Conservation (phyloP, 1,140 invertebrate species). For the Lucilia sericata region DNA sequence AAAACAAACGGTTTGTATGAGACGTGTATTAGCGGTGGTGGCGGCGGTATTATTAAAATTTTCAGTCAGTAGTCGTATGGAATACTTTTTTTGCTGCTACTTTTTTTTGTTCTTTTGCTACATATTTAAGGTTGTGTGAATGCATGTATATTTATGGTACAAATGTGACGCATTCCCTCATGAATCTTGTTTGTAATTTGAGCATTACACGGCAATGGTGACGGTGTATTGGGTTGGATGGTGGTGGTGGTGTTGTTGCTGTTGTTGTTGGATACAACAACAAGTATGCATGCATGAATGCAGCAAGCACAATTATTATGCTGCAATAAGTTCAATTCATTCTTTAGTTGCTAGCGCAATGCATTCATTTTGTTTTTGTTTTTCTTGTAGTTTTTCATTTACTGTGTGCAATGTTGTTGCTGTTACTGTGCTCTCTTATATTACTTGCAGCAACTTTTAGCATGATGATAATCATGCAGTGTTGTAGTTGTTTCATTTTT, state of each 20-base stretch:
- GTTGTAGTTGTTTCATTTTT: background rate
- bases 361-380: background rate
- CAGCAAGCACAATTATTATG: slow-evolving; percentile 9
- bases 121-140: background rate
- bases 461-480: background rate
- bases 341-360: slow-evolving; percentile 13
- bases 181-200: background rate
- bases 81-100: background rate
- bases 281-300: background rate
- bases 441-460: background rate
- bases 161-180: slow-evolving; percentile 28
- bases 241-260: too few relatives aligned
- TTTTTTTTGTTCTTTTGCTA: background rate
- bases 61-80: background rate
- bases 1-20: slow-evolving; percentile 19
- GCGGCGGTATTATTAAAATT: background rate
- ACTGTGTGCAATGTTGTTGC: background rate
- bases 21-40: background rate
- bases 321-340: slow-evolving; percentile 27
- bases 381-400: too few relatives aligned
- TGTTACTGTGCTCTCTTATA: background rate
- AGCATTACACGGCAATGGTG: background rate
- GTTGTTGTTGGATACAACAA: too few relatives aligned
- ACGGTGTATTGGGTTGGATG: background rate
- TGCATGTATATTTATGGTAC: background rate